Conservation (phyloP, 1,140 invertebrate genomes). For the Aricia agestis region DNA sequence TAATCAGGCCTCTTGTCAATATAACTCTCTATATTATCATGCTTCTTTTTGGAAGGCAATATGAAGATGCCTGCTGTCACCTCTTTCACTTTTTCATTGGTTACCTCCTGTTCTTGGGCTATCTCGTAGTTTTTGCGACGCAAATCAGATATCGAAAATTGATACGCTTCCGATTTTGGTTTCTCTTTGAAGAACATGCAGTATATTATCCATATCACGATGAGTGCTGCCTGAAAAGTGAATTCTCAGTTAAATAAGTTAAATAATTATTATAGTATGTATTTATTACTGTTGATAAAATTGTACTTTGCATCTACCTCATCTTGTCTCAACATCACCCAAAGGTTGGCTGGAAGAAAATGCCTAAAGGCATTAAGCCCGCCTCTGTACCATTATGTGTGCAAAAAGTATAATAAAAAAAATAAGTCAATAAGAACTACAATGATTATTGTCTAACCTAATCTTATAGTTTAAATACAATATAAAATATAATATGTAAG, state of each 20-base stretch:
- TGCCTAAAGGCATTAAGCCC: too few relatives aligned
- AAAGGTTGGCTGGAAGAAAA: too few relatives aligned
- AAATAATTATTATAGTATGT: too few relatives aligned
- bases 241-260: not conserved
- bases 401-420: too few relatives aligned
- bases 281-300: too few relatives aligned
- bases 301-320: too few relatives aligned
- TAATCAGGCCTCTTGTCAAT: slow-evolving; percentile 62
- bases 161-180: slow-evolving; percentile 55
- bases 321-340: too few relatives aligned
- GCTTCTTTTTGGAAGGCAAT: slow-evolving; percentile 52
- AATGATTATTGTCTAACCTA: too few relatives aligned
- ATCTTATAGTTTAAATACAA: too few relatives aligned
- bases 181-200: slow-evolving; percentile 65
- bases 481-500: too few relatives aligned
- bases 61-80: slow-evolving; percentile 52
- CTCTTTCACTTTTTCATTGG: slow-evolving; percentile 37
- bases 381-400: too few relatives aligned
- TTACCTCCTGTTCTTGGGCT: slow-evolving; percentile 41
- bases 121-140: slow-evolving; percentile 47
- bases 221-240: slow-evolving; percentile 48
- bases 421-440: too few relatives aligned
- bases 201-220: slow-evolving; percentile 56
- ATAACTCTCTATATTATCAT: slow-evolving; percentile 38
- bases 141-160: slow-evolving; percentile 56